Conservation (phyloP, 2,888 invertebrate species). For the Sarcophaga variegata region DNA sequence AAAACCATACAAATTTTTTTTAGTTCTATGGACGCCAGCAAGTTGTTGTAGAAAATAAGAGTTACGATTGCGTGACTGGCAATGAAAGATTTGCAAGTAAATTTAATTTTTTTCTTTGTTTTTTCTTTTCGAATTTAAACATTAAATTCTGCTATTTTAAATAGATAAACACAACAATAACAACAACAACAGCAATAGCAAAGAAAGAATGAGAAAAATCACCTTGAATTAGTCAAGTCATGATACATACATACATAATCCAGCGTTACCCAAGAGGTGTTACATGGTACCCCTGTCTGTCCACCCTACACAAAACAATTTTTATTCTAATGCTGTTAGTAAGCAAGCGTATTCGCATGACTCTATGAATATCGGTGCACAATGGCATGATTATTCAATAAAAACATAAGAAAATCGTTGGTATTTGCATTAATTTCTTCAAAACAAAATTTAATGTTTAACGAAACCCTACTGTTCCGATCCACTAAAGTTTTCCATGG, state of each 20-base stretch:
- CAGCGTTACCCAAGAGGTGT: constrained; percentile 55
- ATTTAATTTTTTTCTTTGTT: background rate
- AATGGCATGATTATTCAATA: constrained; percentile 6
- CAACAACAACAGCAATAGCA: constrained; percentile 4
- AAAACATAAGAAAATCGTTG: background rate
- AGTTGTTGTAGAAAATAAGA: constrained; percentile 13
- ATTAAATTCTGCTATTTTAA: constrained; percentile 60
- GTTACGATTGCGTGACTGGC: constrained; percentile 58
- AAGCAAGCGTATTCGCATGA: constrained; percentile 6
- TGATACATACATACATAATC: constrained; percentile 25
- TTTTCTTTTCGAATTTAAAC: constrained; percentile 15
- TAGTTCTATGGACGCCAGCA: background rate
- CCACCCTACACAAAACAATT: background rate
- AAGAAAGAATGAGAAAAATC: constrained; percentile 22
- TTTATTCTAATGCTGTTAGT: constrained; percentile 33
- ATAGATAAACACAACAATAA: background rate
- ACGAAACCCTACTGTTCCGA: no score
- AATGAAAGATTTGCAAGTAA: constrained; percentile 45
- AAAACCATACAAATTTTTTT: background rate
- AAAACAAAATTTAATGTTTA: no score
- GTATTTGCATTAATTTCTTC: background rate
- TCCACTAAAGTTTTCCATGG: no score
- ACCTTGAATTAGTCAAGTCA: constrained; percentile 63
- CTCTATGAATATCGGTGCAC: constrained; percentile 20
- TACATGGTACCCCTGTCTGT: constrained; percentile 47